Base-by-base conservation (phyloP, 2,113 vertebrate genomes). In the Ciconia stormi region DNA sequence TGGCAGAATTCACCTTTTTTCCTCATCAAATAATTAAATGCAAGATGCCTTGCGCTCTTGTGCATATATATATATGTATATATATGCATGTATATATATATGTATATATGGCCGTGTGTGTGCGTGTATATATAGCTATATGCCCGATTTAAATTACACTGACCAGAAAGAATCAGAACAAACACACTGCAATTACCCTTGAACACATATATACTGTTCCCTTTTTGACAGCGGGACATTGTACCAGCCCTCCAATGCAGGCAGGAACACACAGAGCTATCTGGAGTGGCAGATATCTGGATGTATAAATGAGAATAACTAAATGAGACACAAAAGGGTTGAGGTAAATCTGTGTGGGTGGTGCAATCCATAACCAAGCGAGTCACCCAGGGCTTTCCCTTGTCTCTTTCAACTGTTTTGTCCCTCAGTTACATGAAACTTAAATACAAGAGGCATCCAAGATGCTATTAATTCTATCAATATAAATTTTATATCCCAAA, bases 1-100 rank as follows among this genome's bases (percentile, higher is more conserved):
- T 83, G 82, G 81, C 11, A 4, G 66, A 93, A 89, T 93, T 89
- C 95, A 95, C 84, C 90, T 96, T 93, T 65, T 11, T 90, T 47
- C 82, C 87, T 7, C 6, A 49, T 78, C 65, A 85, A 94, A 94
- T 96, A 97, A 93, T 95, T 84, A 97, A 93, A 96, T 95, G 67
- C 81, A 95, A 87, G 84, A 97, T 19, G 79, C 58, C 89, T 73
- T 93, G 83, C 56, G 69, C 46, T 81, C 65, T 63, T 56, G 67
- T 89, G 83, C 70, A 63, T 26, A 16, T 30, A 56, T 55, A 18
- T 9, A 6, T 29, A 17, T 38, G 3, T 22, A 13, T n/a, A 12
- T 32, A 10, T 34, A 18, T 22, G 2, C 29, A 21, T 10, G 10
- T 62, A 18, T 44, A 7, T 66, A 20, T 36, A 26, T 21, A 7